Base-by-base conservation (phyloP, 1,140 invertebrate genomes). In the Antheraea mylitta region DNA sequence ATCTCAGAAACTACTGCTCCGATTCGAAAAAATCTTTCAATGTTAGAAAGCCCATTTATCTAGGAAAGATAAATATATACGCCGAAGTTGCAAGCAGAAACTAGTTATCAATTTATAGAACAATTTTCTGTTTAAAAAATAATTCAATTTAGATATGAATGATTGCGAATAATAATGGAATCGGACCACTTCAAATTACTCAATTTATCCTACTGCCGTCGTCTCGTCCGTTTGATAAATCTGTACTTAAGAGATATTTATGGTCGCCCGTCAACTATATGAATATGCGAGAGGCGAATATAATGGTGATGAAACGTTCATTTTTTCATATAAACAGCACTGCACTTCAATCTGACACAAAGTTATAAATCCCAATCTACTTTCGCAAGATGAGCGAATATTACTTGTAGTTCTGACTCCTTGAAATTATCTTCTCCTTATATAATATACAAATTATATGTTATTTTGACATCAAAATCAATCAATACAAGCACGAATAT, bases 281-380 rank as follows among this genome's bases (percentile, higher is more conserved):
- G 85, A 87, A 86, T 87, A 83, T 85, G 87, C 88, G 88, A 85
- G 82, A 79, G 69, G 45, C 75, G 64, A 72, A 66, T 72, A 66
- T 45, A 63, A 61, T 45, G 58, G 71, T 79, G 78, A 88, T 88
- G 83, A 85, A 89, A 89, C 71, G 66, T 64, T 78, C 79, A 90
- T 90, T 90, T 86, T 87, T 90, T 75, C 79, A 83, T 79, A 88
- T 86, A 79, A 82, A 64, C 58, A 13, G 64, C 73, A 58, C 59
- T 45, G 11, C 3, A 53, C 45, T 53, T 16, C 45, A 6, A n/a
- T 53, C 16, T 53, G 45, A 53, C 16, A 53, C 45, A 0, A 13
- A 0, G 45, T 53, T 53, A 53, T 53, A 53, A 53, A 53, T 53
- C 45, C 45, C 45, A 53, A 53, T 53, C 45, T 53, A 53, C 13